Evolutionary conservation across 1,140 invertebrate species (phyloP).

Genomic region (Batillaria attramentaria): DNA sequence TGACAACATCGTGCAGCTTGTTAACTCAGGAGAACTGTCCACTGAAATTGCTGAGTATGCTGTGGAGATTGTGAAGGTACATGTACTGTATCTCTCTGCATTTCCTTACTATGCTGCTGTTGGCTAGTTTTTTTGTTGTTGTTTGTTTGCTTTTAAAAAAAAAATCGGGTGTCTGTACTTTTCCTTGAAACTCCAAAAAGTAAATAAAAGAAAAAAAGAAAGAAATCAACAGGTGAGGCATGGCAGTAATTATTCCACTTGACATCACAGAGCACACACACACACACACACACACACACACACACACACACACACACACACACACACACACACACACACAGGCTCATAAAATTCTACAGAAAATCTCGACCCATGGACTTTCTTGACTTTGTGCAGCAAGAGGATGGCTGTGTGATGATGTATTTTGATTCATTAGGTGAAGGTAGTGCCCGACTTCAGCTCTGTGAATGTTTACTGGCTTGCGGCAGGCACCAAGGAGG

Average conservation of each 20-base stretch:
- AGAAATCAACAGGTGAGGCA: too few relatives aligned
- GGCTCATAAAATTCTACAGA: neutral
- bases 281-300: neutral
- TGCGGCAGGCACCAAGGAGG: constrained; percentile 30
- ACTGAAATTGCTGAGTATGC: constrained; percentile 20
- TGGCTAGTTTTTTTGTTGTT: too few relatives aligned
- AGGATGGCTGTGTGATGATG: neutral
- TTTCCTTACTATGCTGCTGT: too few relatives aligned
- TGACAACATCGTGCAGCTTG: constrained; percentile 32
- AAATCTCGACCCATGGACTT: neutral
- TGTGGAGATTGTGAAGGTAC: constrained; percentile 34
- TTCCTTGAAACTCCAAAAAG: too few relatives aligned
- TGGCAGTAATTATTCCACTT: too few relatives aligned
- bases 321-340: too few relatives aligned
- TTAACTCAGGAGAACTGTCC: constrained; percentile 36
- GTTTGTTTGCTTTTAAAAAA: too few relatives aligned
- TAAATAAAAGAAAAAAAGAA: too few relatives aligned
- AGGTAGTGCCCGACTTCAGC: constrained; percentile 43
- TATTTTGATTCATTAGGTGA: constrained; percentile 43
- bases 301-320: constrained; percentile 12
- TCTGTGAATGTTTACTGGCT: constrained; percentile 43
- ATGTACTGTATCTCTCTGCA: too few relatives aligned
- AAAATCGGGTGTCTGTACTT: too few relatives aligned
- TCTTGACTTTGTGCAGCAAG: neutral
- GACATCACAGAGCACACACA: neutral